Base-by-base conservation (phyloP, 2,888 invertebrate genomes). In the Serrognathus titanus region DNA sequence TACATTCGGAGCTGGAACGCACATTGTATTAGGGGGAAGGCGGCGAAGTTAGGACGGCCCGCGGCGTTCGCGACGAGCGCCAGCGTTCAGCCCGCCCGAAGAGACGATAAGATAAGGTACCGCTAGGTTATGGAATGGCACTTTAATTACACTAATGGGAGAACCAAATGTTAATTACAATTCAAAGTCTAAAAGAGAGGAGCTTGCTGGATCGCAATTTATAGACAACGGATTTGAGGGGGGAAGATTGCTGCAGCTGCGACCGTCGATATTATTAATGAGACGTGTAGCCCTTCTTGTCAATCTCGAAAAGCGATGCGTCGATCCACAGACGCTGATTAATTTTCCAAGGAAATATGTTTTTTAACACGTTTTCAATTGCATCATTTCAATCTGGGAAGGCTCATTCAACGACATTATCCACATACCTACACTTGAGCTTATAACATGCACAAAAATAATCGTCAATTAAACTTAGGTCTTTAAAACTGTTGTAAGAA, bases 141-240 rank as follows among this genome's bases (percentile, higher is more conserved):
- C 82, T 85, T 86, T 86, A 86, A 87, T 87, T 86, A 86, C 82
- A 84, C 85, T 87, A 87, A 87, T 87, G 86, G 86, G 81, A 81
- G 82, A 81, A 82, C 81, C 83, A 83, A 84, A 84, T 85, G 85
- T 85, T 86, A 86, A 86, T 86, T 86, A 85, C 83, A 80, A 83
- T 83, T 82, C 83, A 83, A 84, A 84, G 82, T 80, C 81, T 78
- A 79, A 81, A 80, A 80, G 81, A 82, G 80, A 52, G 51, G 45
- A 53, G 54, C 53, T n/a, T 51, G 71, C 69, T 71, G 66, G 65
- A 70, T 71, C 68, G 72, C 72, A 73, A 66, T 75, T 75, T 75
- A 75, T 74, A 73, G 73, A 72, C 73, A 64, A 60, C 58, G 63
- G 61, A 60, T 64, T 60, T 52, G 36, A 35, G 46, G 47, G 41